These are phyloP conservation scores for Campoplex nolae DNA, from an alignment of 2,888 invertebrate species.

Conservation along the genomic window DNA sequence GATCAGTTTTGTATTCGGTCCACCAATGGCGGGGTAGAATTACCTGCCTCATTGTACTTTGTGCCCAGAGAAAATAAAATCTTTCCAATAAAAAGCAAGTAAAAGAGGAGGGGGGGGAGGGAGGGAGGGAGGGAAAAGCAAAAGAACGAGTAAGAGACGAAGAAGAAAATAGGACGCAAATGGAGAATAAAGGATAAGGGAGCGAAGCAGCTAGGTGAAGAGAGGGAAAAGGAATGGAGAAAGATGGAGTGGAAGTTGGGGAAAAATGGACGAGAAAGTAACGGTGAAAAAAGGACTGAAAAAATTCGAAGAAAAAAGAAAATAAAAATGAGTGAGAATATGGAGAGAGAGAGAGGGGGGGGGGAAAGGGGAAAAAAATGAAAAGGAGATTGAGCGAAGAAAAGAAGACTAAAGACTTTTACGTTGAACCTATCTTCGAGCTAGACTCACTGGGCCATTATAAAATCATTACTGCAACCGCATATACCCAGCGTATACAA, in stretches of 20 bases:
- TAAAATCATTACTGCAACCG: constrained; percentile 63
- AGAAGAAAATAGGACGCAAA: background rate
- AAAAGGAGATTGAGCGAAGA: constrained; percentile 6
- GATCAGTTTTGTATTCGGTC: constrained; percentile 52
- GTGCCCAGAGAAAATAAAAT: constrained; percentile 14
- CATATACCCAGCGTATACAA: constrained; percentile 43
- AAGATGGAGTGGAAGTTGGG: background rate
- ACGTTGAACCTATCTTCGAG: constrained; percentile 13
- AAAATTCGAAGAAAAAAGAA: background rate
- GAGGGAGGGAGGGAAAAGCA: background rate
- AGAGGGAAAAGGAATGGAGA: background rate
- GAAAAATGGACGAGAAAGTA: background rate
- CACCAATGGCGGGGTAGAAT: constrained; percentile 26
- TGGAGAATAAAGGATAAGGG: background rate
- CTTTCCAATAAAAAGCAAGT: constrained; percentile 25
- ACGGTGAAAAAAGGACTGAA: background rate
- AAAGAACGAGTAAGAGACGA: background rate
- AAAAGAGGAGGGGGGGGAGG: background rate
- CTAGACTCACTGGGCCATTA: constrained; percentile 54
- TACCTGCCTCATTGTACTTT: constrained; percentile 50
- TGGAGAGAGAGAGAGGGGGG: background rate
- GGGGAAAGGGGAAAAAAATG: background rate
- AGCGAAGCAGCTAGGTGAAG: background rate
- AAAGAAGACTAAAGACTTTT: constrained; percentile 7
- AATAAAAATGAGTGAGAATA: background rate